These are phyloP conservation scores for Calyptomena viridis DNA, from an alignment of 2,113 vertebrate species.

Conservation along the genomic window DNA sequence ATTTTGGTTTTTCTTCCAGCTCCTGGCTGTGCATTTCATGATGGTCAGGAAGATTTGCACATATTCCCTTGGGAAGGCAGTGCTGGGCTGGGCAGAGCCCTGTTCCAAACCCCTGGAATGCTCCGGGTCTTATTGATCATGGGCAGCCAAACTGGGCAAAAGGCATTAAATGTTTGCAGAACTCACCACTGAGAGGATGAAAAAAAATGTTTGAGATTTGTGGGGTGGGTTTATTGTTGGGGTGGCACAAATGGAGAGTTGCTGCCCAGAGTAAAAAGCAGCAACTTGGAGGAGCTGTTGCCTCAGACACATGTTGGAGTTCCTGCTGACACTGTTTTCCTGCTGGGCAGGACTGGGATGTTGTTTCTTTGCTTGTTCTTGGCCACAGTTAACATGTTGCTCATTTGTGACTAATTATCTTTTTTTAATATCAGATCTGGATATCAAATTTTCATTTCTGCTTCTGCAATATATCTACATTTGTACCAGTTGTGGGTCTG, in stretches of 20 bases:
- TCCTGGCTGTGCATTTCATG: not conserved
- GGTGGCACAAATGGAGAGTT: not conserved
- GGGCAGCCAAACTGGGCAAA: not conserved
- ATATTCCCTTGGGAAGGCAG: not conserved
- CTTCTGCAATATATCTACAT: not conserved
- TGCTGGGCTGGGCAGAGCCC: not conserved
- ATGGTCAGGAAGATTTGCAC: not conserved
- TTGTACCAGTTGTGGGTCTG: not conserved
- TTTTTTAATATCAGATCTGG: not conserved
- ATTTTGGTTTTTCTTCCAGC: not conserved
- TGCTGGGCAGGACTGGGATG: not conserved
- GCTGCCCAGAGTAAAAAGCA: not conserved
- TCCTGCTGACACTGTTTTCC: not conserved
- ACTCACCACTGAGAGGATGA: not conserved
- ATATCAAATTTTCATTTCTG: not conserved
- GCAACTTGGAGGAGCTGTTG: not conserved
- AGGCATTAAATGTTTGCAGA: not conserved
- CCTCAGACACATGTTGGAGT: fast-evolving
- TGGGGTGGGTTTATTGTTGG: fast-evolving
- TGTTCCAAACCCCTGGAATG: fast-evolving
- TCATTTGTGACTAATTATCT: not conserved
- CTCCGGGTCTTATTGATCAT: not conserved
- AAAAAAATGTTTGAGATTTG: not conserved
- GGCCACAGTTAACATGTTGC: not conserved
- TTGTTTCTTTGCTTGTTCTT: not conserved